A percentile compares a stretch with the other conserved stretches of the same genome.
phyloP scores from a whole-genome alignment of 2,113 vertebrate genomes.

The Oncorhynchus tshawytscha region DNA sequence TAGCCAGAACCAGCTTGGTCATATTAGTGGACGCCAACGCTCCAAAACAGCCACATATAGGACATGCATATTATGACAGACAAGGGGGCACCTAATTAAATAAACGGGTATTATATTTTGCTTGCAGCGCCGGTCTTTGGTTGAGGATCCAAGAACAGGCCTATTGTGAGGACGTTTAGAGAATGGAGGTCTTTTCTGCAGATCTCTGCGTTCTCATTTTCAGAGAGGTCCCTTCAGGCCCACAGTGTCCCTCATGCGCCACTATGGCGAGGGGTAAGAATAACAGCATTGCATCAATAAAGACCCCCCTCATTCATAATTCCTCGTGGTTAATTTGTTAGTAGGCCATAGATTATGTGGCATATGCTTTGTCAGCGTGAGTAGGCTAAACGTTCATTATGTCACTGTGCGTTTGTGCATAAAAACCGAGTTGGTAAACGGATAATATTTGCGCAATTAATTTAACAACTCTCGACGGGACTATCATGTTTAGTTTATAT shows the following conservation, averaged over 20 bases:
- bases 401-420: neutral
- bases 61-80: constrained; percentile 9
- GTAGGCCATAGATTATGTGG: neutral
- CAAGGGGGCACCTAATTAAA: constrained; percentile 19
- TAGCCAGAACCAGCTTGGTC: constrained; percentile 28
- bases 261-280: neutral
- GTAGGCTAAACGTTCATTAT: neutral
- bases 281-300: neutral
- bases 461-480: neutral
- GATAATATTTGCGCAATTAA: neutral
- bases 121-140: neutral
- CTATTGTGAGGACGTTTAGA: neutral
- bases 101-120: neutral
- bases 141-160: neutral
- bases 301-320: neutral
- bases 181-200: neutral
- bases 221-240: too few species aligned
- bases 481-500: neutral
- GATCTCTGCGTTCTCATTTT: too few species aligned
- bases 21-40: constrained; percentile 20
- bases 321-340: neutral
- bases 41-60: neutral
- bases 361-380: neutral
- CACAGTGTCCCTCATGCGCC: neutral
- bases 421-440: neutral